phyloP scores from a whole-genome alignment of 2,888 invertebrate genomes.

The Agrilus cyanescens region DNA sequence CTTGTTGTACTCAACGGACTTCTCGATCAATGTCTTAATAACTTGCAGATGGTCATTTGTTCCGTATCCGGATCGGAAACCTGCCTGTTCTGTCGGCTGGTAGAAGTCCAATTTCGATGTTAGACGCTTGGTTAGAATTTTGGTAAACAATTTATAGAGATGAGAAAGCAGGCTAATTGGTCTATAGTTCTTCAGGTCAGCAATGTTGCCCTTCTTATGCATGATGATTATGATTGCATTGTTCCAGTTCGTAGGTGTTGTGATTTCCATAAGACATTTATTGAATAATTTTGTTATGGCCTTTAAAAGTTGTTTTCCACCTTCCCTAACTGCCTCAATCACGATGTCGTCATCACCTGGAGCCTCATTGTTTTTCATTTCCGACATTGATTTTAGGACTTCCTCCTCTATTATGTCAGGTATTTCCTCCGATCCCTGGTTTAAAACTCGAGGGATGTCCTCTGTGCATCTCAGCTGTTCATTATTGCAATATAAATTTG shows the following conservation, averaged over 20 bases:
- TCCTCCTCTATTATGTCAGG: too few species aligned
- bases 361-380: too few species aligned
- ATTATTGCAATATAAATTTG: too few species aligned
- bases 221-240: slow-evolving; percentile 6
- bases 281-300: too few species aligned
- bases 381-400: too few species aligned
- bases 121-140: slow-evolving; percentile 13
- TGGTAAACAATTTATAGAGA: slow-evolving; percentile 12
- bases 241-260: slow-evolving; percentile 7
- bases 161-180: slow-evolving; percentile 8
- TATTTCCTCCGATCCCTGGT: too few species aligned
- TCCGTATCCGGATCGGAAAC: slow-evolving; percentile 9
- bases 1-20: slow-evolving; percentile 11
- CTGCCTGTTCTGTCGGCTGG: slow-evolving; percentile 14
- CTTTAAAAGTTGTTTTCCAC: too few species aligned
- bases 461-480: too few species aligned
- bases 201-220: slow-evolving; percentile 8
- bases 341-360: too few species aligned
- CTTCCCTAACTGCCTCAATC: too few species aligned
- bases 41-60: slow-evolving; percentile 13
- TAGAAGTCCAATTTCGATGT: slow-evolving; percentile 12
- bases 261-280: too few species aligned
- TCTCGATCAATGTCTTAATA: slow-evolving; percentile 12
- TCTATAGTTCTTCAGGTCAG: slow-evolving; percentile 8
- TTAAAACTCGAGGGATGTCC: too few species aligned